Conservation (phyloP, 2,888 invertebrate species). For the Conops quadrifasciatus region DNA sequence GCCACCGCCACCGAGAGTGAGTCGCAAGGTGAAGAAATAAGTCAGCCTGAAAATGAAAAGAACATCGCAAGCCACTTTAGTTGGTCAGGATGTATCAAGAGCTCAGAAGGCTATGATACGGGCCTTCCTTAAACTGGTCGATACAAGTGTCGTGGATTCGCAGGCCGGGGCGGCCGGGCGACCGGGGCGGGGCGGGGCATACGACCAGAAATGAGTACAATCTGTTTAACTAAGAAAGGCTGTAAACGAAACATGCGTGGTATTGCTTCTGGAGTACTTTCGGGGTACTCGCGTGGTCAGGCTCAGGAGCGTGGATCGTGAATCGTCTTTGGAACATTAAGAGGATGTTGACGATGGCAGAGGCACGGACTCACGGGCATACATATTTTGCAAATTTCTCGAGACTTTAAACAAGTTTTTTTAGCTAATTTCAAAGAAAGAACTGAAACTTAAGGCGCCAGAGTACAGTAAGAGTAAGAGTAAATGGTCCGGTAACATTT, state of each 20-base stretch:
- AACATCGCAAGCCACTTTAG: conserved; percentile 36
- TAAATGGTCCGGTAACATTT: no score
- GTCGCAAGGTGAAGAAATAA: conserved; percentile 33
- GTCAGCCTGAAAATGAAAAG: conserved; percentile 33
- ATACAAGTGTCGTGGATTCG: background rate
- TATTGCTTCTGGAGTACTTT: background rate
- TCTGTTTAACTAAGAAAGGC: conserved; percentile 51
- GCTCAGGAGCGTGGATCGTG: background rate
- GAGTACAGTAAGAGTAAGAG: no score
- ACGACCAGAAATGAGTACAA: conserved; percentile 60
- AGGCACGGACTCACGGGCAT: no score
- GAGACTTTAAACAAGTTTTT: no score
- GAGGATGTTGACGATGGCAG: no score
- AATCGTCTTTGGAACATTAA: background rate
- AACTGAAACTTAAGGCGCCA: no score
- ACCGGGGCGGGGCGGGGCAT: conserved; percentile 42
- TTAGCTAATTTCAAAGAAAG: no score
- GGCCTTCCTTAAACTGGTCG: background rate
- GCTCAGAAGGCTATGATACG: background rate
- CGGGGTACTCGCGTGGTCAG: background rate
- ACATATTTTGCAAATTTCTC: no score
- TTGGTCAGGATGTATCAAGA: conserved; percentile 9
- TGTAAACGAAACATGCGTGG: conserved; percentile 26
- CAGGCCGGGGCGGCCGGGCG: conserved; percentile 34
- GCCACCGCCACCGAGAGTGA: conserved; percentile 11